These are phyloP conservation scores for Ginglymostoma cirratum DNA, from an alignment of 2,113 vertebrate genomes.

Conservation along the genomic window DNA sequence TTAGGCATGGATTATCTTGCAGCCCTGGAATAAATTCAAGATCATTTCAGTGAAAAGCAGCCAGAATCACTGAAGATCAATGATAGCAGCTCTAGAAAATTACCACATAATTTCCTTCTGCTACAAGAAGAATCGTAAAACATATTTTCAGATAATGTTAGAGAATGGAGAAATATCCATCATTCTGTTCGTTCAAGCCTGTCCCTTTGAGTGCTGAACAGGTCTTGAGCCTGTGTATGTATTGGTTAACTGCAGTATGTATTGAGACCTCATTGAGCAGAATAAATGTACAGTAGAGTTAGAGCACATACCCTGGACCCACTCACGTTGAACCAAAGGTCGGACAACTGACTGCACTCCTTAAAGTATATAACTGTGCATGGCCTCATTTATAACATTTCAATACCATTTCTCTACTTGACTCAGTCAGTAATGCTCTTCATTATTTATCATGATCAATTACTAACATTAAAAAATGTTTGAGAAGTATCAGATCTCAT, in stretches of 20 bases:
- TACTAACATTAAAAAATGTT: not conserved
- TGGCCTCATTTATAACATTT: not conserved
- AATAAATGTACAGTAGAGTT: not conserved
- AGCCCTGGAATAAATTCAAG: not conserved
- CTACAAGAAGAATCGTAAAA: not conserved
- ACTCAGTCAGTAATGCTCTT: not conserved
- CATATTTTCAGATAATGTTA: not conserved
- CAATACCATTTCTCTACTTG: not conserved
- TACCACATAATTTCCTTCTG: not conserved
- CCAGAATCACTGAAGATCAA: not conserved
- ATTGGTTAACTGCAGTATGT: constrained; percentile 6
- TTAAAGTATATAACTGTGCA: not conserved
- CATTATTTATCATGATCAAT: not conserved
- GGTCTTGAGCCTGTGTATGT: not conserved
- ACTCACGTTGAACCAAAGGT: not conserved
- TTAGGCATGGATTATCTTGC: not conserved
- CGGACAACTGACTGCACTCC: not conserved
- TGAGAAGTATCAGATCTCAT: not conserved
- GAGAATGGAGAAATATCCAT: constrained; percentile 10
- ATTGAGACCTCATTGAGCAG: constrained; percentile 23
- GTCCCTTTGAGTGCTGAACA: not conserved
- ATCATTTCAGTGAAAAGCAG: not conserved
- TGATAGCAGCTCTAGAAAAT: not conserved
- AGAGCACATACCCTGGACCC: not conserved
- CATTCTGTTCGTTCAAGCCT: not conserved